Base-by-base conservation (phyloP, 2,113 vertebrate species). In the Dunckerocampus dactyliophorus region DNA sequence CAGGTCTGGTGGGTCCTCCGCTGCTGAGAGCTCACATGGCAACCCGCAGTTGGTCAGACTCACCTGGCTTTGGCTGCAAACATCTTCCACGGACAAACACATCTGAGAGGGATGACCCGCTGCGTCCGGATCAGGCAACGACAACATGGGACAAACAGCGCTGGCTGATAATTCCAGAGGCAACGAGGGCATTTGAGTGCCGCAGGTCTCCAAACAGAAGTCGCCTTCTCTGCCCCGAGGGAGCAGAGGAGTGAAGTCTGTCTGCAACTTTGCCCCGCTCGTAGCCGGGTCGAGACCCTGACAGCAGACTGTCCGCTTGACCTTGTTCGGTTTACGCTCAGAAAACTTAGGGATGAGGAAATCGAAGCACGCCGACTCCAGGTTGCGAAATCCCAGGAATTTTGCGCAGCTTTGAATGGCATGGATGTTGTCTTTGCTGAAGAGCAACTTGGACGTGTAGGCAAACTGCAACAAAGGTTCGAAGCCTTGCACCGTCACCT, bases 401-500 rank as follows among this genome's bases (percentile, higher is more conserved):
- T 92, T 88, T 9, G 93, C 95, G 66, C 93, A 95, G 65, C 88
- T 93, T 82, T 89, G 92, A 53, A 98, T 92, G 70, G 94, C 93
- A 2, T 92, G 88, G 62, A 98, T 94, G 82, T 95, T 99, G 75
- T 97, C 94, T 90, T 93, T 95, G 81, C 90, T 95, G 83, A 99
- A 91, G 76, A 91, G 87, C 60, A 98, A 91, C 67, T 94, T 95
- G 47, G 95, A 93, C 46, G 95, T 98, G 79, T 99, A 98, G 58
- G 94, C 95, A 85, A 99, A 98, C 58, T 95, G 93, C 69, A 99
- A 93, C 75, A 99, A 83, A 65, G 96, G 94, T 74, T 92, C 91
- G 80, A 99, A 98, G 64, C 96, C 97, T 74, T 94, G 94, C 67
- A 92, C 88, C 1, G 94, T 97, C 62, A 98, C 93, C 97, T 98